phyloP scores from a whole-genome alignment of 2,113 vertebrate species.

The Psilopsiagon aymara region DNA sequence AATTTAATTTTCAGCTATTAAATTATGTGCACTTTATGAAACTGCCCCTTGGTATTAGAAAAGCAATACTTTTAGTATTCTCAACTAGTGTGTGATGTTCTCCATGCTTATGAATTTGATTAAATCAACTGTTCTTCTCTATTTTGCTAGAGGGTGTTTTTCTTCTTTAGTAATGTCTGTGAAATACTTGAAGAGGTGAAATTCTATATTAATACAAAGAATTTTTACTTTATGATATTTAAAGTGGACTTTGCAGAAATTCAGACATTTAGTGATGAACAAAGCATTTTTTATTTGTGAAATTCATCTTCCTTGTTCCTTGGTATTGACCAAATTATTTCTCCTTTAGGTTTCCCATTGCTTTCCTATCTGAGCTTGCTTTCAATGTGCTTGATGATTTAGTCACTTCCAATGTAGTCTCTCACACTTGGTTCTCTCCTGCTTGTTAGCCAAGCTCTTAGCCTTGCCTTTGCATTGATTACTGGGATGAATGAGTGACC shows the following conservation, averaged over 20 bases:
- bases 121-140: not conserved
- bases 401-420: not conserved
- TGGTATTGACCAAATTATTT: not conserved
- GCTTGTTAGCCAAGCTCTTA: not conserved
- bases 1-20: not conserved
- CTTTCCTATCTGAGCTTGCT: not conserved
- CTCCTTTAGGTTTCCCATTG: not conserved
- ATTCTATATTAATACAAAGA: not conserved
- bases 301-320: not conserved
- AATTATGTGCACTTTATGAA: not conserved
- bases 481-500: constrained; percentile 8
- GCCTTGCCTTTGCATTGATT: not conserved
- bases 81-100: not conserved
- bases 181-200: not conserved
- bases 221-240: not conserved
- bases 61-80: not conserved
- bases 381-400: not conserved
- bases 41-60: not conserved
- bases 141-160: not conserved
- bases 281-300: not conserved
- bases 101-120: not conserved
- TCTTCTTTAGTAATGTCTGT: not conserved
- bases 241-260: not conserved
- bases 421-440: not conserved
- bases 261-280: not conserved